phyloP scores from a whole-genome alignment of 2,888 invertebrate species.

The Crepidodera aurea region DNA sequence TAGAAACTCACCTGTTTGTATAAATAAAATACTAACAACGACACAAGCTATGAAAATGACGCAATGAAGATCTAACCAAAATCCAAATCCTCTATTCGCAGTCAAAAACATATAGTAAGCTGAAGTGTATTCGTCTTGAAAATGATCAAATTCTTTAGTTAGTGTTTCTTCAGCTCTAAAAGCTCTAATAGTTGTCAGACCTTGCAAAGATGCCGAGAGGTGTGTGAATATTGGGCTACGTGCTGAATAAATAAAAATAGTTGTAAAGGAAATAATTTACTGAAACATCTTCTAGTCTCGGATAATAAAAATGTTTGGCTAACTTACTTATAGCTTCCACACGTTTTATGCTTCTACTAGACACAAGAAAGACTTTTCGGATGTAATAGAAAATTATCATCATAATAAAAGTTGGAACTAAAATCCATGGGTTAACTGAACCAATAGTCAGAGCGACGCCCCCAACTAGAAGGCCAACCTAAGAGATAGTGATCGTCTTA shows the following conservation, averaged over 20 bases:
- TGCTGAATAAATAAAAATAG: slow-evolving; percentile 64
- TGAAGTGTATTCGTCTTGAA: slow-evolving; percentile 73
- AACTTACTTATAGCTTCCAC: slow-evolving; percentile 71
- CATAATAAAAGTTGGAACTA: slow-evolving; percentile 71
- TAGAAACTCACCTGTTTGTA: slow-evolving; percentile 63
- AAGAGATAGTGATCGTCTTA: slow-evolving; percentile 11
- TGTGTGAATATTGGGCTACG: slow-evolving; percentile 82
- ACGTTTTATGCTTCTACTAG: slow-evolving; percentile 75
- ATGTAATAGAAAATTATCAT: slow-evolving; percentile 70
- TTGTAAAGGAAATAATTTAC: too few relatives aligned
- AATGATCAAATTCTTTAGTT: slow-evolving; percentile 67
- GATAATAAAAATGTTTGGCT: not conserved
- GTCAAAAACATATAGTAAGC: slow-evolving; percentile 73
- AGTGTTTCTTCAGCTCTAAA: slow-evolving; percentile 71
- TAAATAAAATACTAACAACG: slow-evolving; percentile 69
- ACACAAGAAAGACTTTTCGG: slow-evolving; percentile 72
- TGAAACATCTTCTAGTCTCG: not conserved
- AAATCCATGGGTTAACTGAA: slow-evolving; percentile 71
- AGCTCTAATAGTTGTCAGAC: slow-evolving; percentile 78
- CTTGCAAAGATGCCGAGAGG: slow-evolving; percentile 77
- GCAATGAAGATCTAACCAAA: slow-evolving; percentile 74
- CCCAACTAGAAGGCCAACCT: slow-evolving; percentile 41
- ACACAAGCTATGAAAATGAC: slow-evolving; percentile 71
- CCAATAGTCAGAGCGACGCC: slow-evolving; percentile 69
- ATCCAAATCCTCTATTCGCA: slow-evolving; percentile 73